These are phyloP conservation scores for Ceryle rudis DNA, from an alignment of 2,797 vertebrate species.

Conservation along the genomic window DNA sequence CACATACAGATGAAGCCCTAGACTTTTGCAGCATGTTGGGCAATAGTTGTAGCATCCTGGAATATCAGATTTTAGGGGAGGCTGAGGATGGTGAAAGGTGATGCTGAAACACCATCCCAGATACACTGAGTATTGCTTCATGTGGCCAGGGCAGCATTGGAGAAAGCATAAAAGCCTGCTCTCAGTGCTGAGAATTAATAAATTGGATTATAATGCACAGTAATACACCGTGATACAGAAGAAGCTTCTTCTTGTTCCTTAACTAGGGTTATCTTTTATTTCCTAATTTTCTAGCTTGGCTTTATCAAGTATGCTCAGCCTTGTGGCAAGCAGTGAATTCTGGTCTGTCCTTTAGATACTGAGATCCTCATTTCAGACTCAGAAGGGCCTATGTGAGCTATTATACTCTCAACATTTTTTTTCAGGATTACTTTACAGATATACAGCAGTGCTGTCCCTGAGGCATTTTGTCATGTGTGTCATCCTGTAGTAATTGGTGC, in stretches of 20 bases:
- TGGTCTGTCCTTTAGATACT: neutral
- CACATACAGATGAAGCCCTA: neutral
- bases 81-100: neutral
- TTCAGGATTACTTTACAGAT: neutral
- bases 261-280: neutral
- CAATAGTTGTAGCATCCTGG: neutral
- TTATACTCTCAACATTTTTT: neutral
- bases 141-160: rapidly evolving
- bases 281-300: neutral
- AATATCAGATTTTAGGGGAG: neutral
- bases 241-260: neutral
- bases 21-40: neutral
- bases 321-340: neutral
- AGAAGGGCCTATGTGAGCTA: neutral
- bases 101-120: neutral
- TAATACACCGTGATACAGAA: neutral
- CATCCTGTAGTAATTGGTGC: neutral
- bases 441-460: neutral
- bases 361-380: neutral
- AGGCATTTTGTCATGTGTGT: neutral
- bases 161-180: neutral
- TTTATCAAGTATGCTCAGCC: neutral
- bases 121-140: rapidly evolving
- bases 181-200: neutral
- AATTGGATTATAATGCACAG: neutral